Percentiles rank a stretch among this genome's conserved stretches.
Conservation (phyloP, 2,797 vertebrate genomes). For the Labroides dimidiatus region DNA sequence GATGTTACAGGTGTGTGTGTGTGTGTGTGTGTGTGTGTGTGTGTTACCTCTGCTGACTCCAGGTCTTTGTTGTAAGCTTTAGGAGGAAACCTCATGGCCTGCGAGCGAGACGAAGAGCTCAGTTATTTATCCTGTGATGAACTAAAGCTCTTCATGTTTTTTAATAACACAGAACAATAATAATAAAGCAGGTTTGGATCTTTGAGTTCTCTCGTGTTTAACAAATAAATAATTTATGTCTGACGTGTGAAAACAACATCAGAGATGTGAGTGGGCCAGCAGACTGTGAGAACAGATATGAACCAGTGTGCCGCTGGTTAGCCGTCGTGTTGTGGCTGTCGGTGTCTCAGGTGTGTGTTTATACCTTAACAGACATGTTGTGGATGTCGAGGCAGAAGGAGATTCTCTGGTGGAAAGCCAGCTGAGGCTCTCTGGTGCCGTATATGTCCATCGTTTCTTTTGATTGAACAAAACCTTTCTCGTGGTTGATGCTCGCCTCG, state of each 20-base stretch:
- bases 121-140: neutral
- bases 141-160: neutral
- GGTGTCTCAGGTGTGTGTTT: neutral
- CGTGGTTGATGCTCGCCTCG: slow-evolving; percentile 98
- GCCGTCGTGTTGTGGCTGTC: no score
- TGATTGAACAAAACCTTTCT: slow-evolving; percentile 97
- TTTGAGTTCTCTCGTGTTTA: no score
- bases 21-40: slow-evolving; percentile 2
- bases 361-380: slow-evolving; percentile 99
- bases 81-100: slow-evolving; percentile 98
- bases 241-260: no score
- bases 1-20: neutral
- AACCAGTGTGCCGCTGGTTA: no score
- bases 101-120: slow-evolving; percentile 23
- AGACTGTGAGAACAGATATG: no score
- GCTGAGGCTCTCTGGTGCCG: slow-evolving; percentile 95
- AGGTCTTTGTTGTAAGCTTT: slow-evolving; percentile 99
- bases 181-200: no score
- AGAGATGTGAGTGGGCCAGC: no score
- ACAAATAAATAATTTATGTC: no score
- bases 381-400: slow-evolving; percentile 98
- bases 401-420: slow-evolving; percentile 98
- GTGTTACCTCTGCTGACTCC: slow-evolving; percentile 95
- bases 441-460: slow-evolving; percentile 98
- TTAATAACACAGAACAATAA: no score